Percentiles rank a stretch among this genome's conserved stretches.
Evolutionary conservation across 2,888 invertebrate species (phyloP).

Genomic region (Lottia gigantea): DNA sequence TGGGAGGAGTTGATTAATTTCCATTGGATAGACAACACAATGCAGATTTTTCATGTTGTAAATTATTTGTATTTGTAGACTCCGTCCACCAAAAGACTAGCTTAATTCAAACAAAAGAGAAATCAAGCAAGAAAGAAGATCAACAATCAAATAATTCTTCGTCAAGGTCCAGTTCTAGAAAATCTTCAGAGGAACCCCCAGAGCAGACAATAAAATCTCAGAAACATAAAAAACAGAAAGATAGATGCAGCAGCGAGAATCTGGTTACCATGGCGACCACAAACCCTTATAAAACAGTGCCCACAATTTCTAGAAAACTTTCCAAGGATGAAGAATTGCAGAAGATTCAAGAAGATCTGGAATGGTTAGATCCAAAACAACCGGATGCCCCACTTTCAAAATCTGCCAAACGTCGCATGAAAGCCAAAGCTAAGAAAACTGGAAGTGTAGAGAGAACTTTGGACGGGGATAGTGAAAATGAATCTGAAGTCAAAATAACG

Average conservation of each 20-base stretch:
- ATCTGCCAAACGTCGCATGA: neutral
- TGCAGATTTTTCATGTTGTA: too few relatives aligned
- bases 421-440: slow-evolving; percentile 10
- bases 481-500: neutral
- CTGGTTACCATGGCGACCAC: neutral
- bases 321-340: neutral
- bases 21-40: too few relatives aligned
- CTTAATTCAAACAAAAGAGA: too few relatives aligned
- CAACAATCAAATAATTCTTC: neutral
- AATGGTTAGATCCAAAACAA: neutral
- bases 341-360: neutral
- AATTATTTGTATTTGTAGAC: too few relatives aligned
- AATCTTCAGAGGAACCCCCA: neutral
- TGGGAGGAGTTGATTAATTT: too few relatives aligned
- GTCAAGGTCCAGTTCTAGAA: neutral
- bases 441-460: slow-evolving; percentile 3
- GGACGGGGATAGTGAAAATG: neutral
- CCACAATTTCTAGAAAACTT: neutral
- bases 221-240: slow-evolving; percentile 15
- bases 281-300: neutral
- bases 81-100: too few relatives aligned
- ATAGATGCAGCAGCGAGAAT: neutral
- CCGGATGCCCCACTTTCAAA: neutral
- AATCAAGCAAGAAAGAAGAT: too few relatives aligned
- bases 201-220: neutral